Percentiles rank a stretch among this genome's conserved stretches.
Evolutionary conservation across 2,888 invertebrate species (phyloP).

Genomic region (Acanthosepion lycidas): DNA sequence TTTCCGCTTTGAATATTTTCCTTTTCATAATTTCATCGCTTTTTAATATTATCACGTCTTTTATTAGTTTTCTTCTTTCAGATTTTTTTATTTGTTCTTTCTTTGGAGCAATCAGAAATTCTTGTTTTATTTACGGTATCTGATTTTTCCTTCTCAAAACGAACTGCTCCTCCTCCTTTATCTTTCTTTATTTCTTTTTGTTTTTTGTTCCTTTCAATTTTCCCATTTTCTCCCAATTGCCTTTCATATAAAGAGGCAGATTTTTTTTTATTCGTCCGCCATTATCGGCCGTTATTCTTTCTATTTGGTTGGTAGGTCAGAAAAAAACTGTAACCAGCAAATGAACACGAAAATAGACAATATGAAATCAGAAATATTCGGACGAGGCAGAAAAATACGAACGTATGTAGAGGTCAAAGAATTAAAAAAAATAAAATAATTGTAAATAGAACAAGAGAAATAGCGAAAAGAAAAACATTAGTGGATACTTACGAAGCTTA

Average conservation of each 20-base stretch:
- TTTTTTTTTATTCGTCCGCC: neutral
- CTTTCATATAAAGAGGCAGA: neutral
- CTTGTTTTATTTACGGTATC: slow-evolving; percentile 11
- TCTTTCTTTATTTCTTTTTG: neutral
- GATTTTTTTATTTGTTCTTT: neutral
- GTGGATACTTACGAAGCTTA: too few relatives aligned
- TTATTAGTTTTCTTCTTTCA: neutral
- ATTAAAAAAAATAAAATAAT: too few relatives aligned
- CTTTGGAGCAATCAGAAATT: neutral
- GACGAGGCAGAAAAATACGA: neutral
- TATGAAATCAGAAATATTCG: neutral
- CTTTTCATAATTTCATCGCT: neutral
- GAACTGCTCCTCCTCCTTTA: neutral
- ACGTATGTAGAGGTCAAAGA: neutral
- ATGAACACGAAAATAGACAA: neutral
- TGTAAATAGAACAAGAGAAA: too few relatives aligned
- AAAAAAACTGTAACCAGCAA: neutral
- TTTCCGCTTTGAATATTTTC: neutral
- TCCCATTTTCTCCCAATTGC: slow-evolving; percentile 33
- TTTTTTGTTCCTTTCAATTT: neutral
- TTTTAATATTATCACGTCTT: slow-evolving; percentile 11
- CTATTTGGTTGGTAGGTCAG: neutral
- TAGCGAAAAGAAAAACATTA: too few relatives aligned
- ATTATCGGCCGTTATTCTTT: slow-evolving; percentile 1
- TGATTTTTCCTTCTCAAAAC: neutral